Conservation (phyloP, 2,797 vertebrate genomes). For the Limnodromus scolopaceus region DNA sequence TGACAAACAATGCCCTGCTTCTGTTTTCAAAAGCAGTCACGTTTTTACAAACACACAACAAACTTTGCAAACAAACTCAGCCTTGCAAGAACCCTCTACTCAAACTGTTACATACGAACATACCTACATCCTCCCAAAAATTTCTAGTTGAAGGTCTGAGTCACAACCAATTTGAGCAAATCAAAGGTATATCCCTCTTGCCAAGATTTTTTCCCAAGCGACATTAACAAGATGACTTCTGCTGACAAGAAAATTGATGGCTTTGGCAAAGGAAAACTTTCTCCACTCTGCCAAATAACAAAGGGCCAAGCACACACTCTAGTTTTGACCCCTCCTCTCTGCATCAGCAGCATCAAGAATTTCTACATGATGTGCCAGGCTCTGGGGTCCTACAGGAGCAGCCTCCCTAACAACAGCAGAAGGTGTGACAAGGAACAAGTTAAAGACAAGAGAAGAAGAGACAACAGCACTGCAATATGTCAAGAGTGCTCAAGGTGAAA, state of each 20-base stretch:
- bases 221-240: not conserved
- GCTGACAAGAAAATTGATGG: not conserved
- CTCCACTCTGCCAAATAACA: not conserved
- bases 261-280: not conserved
- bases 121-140: not conserved
- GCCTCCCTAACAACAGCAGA: not conserved
- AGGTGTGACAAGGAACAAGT: not conserved
- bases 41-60: not conserved
- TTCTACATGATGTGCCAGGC: accelerated
- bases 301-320: not conserved
- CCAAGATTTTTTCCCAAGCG: not conserved
- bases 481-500: not conserved
- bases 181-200: not conserved
- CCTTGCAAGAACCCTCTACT: not conserved
- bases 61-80: not conserved
- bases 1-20: not conserved
- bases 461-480: not conserved
- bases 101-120: not conserved
- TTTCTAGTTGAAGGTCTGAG: not conserved
- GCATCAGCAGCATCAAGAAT: not conserved
- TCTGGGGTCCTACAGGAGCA: not conserved
- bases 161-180: not conserved
- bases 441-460: not conserved
- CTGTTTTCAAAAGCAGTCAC: not conserved
- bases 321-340: not conserved